Evolutionary conservation across 1,140 invertebrate genomes (phyloP).

Genomic region (Macrotrachela quadricornifera): DNA sequence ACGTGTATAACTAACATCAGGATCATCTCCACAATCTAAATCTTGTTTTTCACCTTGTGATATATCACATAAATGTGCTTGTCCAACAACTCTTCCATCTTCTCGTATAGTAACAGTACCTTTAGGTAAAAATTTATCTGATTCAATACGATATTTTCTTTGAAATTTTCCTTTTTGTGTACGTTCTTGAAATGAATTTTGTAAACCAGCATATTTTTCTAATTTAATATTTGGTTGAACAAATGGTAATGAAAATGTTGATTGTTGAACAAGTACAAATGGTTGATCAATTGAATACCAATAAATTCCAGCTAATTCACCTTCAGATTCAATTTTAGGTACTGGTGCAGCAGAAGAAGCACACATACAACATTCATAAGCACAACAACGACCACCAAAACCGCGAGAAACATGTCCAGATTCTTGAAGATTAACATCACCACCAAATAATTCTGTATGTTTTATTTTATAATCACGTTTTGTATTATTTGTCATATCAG

Average conservation of each 20-base stretch:
- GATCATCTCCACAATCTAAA: not conserved
- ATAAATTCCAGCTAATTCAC: constrained; percentile 1
- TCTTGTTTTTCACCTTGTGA: not conserved
- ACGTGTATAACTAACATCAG: not conserved
- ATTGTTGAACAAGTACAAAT: not conserved
- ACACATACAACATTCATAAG: no score
- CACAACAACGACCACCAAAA: no score
- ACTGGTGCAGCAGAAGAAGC: no score
- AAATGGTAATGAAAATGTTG: constrained; percentile 3
- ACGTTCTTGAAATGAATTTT: not conserved
- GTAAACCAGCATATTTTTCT: not conserved
- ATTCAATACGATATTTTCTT: not conserved
- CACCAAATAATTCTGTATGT: constrained; percentile 1
- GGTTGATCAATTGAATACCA: constrained; percentile 1
- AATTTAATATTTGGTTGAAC: not conserved
- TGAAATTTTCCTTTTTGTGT: constrained; percentile 5
- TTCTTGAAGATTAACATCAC: not conserved
- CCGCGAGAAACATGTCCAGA: not conserved
- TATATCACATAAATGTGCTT: not conserved
- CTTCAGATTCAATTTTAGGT: not conserved
- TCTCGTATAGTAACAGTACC: not conserved
- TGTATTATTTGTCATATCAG: constrained; percentile 6
- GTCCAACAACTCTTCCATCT: constrained; percentile 4
- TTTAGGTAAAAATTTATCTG: constrained; percentile 1
- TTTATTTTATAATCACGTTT: not conserved